A percentile compares a stretch with the other conserved stretches of the same genome.
Evolutionary conservation across 2,888 invertebrate species (phyloP).

Genomic region (Oscheius sp.): DNA sequence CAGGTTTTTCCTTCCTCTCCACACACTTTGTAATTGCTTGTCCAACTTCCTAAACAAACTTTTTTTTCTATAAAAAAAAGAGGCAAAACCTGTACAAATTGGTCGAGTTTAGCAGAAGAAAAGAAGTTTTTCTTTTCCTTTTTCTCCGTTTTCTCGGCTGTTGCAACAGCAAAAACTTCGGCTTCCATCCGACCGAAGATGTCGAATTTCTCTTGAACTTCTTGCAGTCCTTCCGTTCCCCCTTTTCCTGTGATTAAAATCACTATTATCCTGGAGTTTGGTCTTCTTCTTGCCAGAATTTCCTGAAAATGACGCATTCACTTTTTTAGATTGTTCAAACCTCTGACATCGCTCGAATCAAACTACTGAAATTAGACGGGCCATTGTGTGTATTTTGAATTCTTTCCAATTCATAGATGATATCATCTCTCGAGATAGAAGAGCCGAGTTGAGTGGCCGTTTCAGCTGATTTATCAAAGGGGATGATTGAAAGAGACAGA

Average conservation of each 20-base stretch:
- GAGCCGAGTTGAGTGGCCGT: not conserved
- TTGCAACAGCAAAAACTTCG: constrained; percentile 17
- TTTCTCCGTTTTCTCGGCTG: not conserved
- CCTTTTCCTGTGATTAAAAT: not conserved
- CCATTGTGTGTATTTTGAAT: not conserved
- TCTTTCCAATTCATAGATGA: constrained; percentile 17
- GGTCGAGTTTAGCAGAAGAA: not conserved
- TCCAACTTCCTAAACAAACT: constrained; percentile 12
- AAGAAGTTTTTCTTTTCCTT: not conserved
- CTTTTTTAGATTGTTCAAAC: not conserved
- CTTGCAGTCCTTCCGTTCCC: not conserved
- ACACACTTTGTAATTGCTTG: constrained; percentile 8
- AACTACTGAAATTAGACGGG: not conserved
- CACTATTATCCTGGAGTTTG: not conserved
- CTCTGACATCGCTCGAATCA: not conserved
- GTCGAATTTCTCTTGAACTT: constrained; percentile 10
- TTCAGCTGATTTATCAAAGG: not conserved
- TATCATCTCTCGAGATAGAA: not conserved
- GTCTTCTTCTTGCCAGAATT: not conserved
- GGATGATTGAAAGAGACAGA: not conserved
- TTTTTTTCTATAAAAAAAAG: too few species aligned
- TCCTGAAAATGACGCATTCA: not conserved
- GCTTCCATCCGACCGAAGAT: not conserved
- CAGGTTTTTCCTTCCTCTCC: not conserved
- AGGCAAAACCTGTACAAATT: too few species aligned